These are phyloP conservation scores for Chaitophorus viminalis DNA, from an alignment of 2,888 invertebrate genomes.

Conservation along the genomic window DNA sequence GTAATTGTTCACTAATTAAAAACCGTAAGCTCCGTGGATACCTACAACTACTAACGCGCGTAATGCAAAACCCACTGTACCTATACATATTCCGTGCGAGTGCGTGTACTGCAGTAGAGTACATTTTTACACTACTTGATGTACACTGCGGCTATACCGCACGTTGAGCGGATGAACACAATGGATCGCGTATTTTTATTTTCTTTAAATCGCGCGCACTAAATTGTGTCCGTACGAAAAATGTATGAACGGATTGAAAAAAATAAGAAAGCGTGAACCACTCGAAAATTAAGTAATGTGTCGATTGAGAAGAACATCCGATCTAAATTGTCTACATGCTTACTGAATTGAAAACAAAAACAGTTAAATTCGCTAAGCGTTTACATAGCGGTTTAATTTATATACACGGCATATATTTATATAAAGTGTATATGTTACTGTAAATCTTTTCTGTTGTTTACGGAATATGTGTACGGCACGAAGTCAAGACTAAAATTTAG, in stretches of 20 bases:
- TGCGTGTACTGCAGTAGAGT: background rate
- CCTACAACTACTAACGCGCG: too few relatives aligned
- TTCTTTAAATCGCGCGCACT: background rate
- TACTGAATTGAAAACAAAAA: slow-evolving; percentile 51
- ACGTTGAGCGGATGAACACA: background rate
- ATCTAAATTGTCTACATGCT: slow-evolving; percentile 33
- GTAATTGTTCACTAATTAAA: too few relatives aligned
- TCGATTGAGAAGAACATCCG: slow-evolving; percentile 20
- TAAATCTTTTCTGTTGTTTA: too few relatives aligned
- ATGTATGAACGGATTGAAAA: slow-evolving; percentile 25
- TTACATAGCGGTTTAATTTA: slow-evolving; percentile 23
- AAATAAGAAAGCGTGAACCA: slow-evolving; percentile 58
- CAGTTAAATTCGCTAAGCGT: slow-evolving; percentile 23
- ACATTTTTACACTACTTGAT: background rate
- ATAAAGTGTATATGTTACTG: background rate
- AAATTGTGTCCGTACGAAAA: slow-evolving; percentile 25
- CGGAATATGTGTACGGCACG: too few relatives aligned
- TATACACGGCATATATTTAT: background rate
- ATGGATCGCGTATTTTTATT: slow-evolving; percentile 11
- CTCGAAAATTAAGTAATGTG: slow-evolving; percentile 55
- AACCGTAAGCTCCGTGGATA: too few relatives aligned
- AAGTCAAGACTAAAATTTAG: too few relatives aligned
- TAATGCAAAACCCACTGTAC: too few relatives aligned
- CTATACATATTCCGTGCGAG: too few relatives aligned
- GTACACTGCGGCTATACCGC: background rate